These are phyloP conservation scores for Xiphorhynchus elegans DNA, from an alignment of 2,113 vertebrate genomes.

Conservation along the genomic window DNA sequence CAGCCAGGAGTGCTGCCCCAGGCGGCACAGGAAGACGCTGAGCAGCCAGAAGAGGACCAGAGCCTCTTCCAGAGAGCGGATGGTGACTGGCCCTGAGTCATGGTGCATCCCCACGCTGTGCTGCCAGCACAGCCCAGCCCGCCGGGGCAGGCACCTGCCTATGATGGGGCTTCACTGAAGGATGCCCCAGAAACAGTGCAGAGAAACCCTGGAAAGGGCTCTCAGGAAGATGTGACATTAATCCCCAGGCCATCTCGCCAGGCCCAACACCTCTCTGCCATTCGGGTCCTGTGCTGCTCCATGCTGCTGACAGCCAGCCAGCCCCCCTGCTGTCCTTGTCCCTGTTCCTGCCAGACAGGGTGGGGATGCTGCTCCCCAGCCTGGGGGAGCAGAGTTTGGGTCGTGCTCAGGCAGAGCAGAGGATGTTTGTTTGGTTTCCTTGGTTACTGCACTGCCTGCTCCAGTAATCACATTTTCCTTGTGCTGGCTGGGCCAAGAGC, in stretches of 20 bases:
- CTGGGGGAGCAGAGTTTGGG: conserved; percentile 7
- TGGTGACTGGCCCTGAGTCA: conserved; percentile 4
- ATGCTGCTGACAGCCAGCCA: not conserved
- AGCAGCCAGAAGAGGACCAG: not conserved
- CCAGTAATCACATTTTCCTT: conserved; percentile 66
- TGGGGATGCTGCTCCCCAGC: not conserved
- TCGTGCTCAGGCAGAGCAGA: not conserved
- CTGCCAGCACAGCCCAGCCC: not conserved
- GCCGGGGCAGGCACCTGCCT: not conserved
- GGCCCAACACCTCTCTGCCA: rapidly evolving
- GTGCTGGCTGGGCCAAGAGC: not conserved
- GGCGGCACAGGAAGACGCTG: not conserved
- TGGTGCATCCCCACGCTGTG: not conserved
- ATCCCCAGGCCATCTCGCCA: not conserved
- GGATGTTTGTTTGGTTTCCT: conserved; percentile 73
- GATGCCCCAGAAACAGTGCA: not conserved
- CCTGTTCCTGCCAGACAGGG: not conserved
- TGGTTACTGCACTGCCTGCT: conserved; percentile 58
- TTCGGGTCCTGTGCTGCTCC: not conserved
- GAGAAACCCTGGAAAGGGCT: not conserved
- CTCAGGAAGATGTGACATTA: not conserved
- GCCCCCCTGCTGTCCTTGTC: not conserved
- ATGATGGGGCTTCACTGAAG: not conserved
- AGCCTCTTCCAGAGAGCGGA: not conserved
- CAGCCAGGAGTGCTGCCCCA: not conserved